phyloP scores from a whole-genome alignment of 1,140 invertebrate genomes.

The Cotesia glomerata region DNA sequence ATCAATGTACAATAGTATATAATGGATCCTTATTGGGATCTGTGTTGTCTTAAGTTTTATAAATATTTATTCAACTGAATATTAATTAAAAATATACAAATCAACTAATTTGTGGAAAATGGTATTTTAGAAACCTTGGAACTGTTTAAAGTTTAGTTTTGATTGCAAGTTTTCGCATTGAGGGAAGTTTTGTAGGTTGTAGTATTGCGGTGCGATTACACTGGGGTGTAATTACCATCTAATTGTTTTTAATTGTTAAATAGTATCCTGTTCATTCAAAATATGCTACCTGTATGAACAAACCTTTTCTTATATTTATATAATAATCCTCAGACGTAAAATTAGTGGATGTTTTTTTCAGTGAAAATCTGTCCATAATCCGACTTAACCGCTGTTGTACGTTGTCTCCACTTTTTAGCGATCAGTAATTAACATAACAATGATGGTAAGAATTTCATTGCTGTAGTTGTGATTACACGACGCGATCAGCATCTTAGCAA shows the following conservation, averaged over 20 bases:
- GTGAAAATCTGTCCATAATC: constrained; percentile 91
- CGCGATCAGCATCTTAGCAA: constrained; percentile 98
- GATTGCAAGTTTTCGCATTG: constrained; percentile 75
- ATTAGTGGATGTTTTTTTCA: constrained; percentile 95
- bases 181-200: constrained; percentile 97
- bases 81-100: no score
- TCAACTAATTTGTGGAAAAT: no score
- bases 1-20: no score
- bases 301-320: constrained; percentile 98
- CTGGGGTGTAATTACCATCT: constrained; percentile 99
- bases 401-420: constrained; percentile 92
- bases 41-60: no score
- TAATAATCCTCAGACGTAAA: constrained; percentile 99
- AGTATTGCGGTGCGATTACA: constrained; percentile 96
- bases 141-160: no score
- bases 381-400: constrained; percentile 82
- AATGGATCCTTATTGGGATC: no score
- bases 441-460: constrained; percentile 98
- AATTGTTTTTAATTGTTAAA: constrained; percentile 98
- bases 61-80: no score
- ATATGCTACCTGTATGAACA: constrained; percentile 99
- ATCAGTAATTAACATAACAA: constrained; percentile 99
- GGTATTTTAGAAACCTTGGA: no score
- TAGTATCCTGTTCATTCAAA: constrained; percentile 96
- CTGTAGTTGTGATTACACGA: constrained; percentile 97